A percentile compares a stretch with the other conserved stretches of the same genome.
Evolutionary conservation across 2,113 vertebrate genomes (phyloP).

Genomic region (Colossoma macropomum): DNA sequence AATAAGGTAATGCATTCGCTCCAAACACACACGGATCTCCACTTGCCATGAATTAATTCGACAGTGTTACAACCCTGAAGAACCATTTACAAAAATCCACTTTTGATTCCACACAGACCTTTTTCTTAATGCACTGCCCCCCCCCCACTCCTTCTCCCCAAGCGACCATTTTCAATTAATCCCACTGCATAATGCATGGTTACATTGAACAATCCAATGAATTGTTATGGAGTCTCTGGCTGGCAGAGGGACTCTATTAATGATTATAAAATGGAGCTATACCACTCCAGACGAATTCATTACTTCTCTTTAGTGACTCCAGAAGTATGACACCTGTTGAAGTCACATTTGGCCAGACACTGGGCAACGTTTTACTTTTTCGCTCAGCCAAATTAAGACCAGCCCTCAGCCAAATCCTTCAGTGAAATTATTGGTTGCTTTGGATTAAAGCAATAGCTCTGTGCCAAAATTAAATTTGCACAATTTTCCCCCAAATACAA

Average conservation of each 20-base stretch:
- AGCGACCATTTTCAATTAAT: slow-evolving; percentile 79
- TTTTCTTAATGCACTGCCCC: slow-evolving; percentile 69
- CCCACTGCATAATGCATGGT: slow-evolving; percentile 78
- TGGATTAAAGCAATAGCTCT: not conserved
- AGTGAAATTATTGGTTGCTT: not conserved
- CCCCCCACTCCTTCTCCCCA: slow-evolving; percentile 51
- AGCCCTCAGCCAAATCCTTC: not conserved
- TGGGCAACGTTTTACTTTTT: slow-evolving; percentile 20
- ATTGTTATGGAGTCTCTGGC: slow-evolving; percentile 75
- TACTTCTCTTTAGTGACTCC: slow-evolving; percentile 65
- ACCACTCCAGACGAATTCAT: slow-evolving; percentile 67
- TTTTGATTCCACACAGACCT: slow-evolving; percentile 73
- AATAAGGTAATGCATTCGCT: slow-evolving; percentile 63
- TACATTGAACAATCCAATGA: slow-evolving; percentile 82
- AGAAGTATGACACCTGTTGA: slow-evolving; percentile 60
- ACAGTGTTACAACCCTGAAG: slow-evolving; percentile 70
- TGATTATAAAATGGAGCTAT: slow-evolving; percentile 76
- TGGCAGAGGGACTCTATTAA: slow-evolving; percentile 70
- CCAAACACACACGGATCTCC: slow-evolving; percentile 56
- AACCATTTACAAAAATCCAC: slow-evolving; percentile 74
- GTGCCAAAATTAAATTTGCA: not conserved
- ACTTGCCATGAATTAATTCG: slow-evolving; percentile 71
- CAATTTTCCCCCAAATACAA: not conserved
- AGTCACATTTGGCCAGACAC: slow-evolving; percentile 41
- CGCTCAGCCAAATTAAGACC: not conserved